phyloP scores from a whole-genome alignment of 2,888 invertebrate species.

The Cyrtodaria siliqua region DNA sequence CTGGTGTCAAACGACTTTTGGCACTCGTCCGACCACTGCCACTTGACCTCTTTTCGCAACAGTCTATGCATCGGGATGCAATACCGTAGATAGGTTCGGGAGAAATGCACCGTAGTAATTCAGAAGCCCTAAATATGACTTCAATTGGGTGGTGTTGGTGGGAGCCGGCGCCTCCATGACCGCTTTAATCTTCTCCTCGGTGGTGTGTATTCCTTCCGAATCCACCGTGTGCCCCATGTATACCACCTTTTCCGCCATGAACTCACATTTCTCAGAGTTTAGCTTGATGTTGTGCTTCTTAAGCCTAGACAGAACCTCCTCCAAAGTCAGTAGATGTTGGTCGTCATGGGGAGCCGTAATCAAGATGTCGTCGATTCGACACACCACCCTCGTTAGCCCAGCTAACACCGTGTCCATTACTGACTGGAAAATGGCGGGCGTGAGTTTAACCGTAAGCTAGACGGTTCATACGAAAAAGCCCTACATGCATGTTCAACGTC shows the following conservation, averaged over 20 bases:
- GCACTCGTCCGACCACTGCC: slow-evolving; percentile 1
- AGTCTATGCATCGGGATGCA: slow-evolving; percentile 16
- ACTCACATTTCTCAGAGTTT: too few relatives aligned
- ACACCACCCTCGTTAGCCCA: slow-evolving; percentile 20
- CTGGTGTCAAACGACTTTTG: neutral
- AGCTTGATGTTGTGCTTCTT: slow-evolving; percentile 34
- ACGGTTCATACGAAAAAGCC: slow-evolving; percentile 43
- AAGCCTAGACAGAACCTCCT: slow-evolving; percentile 35
- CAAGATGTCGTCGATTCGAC: slow-evolving; percentile 29
- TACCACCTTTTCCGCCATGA: too few relatives aligned
- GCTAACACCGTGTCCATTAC: slow-evolving; percentile 51
- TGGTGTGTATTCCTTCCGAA: too few relatives aligned
- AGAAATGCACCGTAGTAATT: slow-evolving; percentile 44
- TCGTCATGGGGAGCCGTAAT: slow-evolving; percentile 37
- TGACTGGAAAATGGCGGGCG: slow-evolving; percentile 56
- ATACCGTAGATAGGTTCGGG: slow-evolving; percentile 36
- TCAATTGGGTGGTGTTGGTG: slow-evolving; percentile 33
- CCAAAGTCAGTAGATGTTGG: slow-evolving; percentile 23
- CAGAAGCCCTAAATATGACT: slow-evolving; percentile 36
- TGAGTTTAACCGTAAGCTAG: slow-evolving; percentile 50
- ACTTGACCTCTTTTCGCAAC: neutral
- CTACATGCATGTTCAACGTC: slow-evolving; percentile 58
- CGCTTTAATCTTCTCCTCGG: slow-evolving; percentile 28
- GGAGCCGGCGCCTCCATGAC: slow-evolving; percentile 27
- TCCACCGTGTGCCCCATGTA: too few relatives aligned